Conservation (phyloP, 2,113 vertebrate species). For the Hippocampus mohnikei region DNA sequence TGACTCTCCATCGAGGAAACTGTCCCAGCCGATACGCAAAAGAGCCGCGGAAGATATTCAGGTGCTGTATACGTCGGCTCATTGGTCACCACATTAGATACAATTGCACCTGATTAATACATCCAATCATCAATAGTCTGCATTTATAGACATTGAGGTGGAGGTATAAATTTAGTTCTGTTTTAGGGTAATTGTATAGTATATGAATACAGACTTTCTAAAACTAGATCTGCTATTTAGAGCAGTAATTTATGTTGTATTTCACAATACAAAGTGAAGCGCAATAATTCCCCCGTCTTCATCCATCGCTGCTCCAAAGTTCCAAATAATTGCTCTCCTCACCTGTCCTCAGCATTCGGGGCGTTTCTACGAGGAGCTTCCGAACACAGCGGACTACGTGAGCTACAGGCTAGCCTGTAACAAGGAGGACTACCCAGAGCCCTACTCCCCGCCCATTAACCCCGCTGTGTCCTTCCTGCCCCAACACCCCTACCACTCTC, state of each 20-base stretch:
- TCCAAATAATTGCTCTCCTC: no score
- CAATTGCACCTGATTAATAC: no score
- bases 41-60: slow-evolving; percentile 62
- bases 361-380: slow-evolving; percentile 74
- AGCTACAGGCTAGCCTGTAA: slow-evolving; percentile 77
- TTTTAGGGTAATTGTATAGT: no score
- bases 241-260: no score
- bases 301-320: no score
- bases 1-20: slow-evolving; percentile 56
- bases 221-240: no score
- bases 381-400: slow-evolving; percentile 81
- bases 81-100: not conserved
- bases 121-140: no score
- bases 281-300: no score
- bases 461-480: slow-evolving; percentile 74
- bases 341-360: slow-evolving; percentile 71
- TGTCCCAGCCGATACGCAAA: slow-evolving; percentile 55
- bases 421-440: slow-evolving; percentile 77
- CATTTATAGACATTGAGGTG: no score
- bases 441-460: slow-evolving; percentile 74
- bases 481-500: slow-evolving; percentile 72
- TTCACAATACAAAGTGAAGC: no score
- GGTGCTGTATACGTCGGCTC: slow-evolving; percentile 37
- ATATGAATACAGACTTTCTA: no score
- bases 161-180: no score